A percentile compares a stretch with the other conserved stretches of the same genome.
Conservation (phyloP, 2,113 vertebrate species). For the Verasper variegatus region DNA sequence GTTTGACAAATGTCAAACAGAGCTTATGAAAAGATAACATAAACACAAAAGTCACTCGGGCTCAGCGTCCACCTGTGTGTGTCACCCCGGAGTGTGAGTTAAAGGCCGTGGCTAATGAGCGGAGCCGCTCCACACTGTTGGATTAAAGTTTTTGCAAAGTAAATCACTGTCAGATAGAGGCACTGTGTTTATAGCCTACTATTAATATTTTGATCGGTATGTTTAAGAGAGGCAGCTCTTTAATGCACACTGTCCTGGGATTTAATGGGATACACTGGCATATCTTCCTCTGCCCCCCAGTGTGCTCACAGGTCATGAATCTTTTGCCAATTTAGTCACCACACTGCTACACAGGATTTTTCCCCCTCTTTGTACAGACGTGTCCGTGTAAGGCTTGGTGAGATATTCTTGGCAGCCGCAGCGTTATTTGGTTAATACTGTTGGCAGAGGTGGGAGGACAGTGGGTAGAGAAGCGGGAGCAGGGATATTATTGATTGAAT, state of each 20-base stretch:
- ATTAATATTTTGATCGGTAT: constrained; percentile 92
- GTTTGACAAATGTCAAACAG: constrained; percentile 95
- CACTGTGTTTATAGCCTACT: constrained; percentile 84
- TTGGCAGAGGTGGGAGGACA: neutral
- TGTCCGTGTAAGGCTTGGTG: constrained; percentile 45
- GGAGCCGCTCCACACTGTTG: constrained; percentile 80
- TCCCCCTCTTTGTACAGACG: neutral
- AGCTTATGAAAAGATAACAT: constrained; percentile 96
- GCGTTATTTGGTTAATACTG: constrained; percentile 79
- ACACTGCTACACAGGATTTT: neutral
- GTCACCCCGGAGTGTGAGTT: constrained; percentile 86
- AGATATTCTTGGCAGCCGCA: constrained; percentile 79
- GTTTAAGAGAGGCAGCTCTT: constrained; percentile 90
- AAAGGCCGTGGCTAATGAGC: constrained; percentile 82
- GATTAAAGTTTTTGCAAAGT: constrained; percentile 88
- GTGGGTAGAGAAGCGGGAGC: neutral
- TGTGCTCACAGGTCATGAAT: constrained; percentile 87
- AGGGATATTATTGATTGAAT: constrained; percentile 82
- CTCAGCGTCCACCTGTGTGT: constrained; percentile 90
- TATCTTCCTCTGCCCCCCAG: constrained; percentile 80
- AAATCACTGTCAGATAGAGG: constrained; percentile 90
- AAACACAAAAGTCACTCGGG: constrained; percentile 85
- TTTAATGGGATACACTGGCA: constrained; percentile 79
- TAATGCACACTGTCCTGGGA: constrained; percentile 87
- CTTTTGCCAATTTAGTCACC: constrained; percentile 71